A percentile compares a stretch with the other conserved stretches of the same genome.
Evolutionary conservation across 2,797 vertebrate genomes (phyloP).

Genomic region (Macroramphosus scolopax): DNA sequence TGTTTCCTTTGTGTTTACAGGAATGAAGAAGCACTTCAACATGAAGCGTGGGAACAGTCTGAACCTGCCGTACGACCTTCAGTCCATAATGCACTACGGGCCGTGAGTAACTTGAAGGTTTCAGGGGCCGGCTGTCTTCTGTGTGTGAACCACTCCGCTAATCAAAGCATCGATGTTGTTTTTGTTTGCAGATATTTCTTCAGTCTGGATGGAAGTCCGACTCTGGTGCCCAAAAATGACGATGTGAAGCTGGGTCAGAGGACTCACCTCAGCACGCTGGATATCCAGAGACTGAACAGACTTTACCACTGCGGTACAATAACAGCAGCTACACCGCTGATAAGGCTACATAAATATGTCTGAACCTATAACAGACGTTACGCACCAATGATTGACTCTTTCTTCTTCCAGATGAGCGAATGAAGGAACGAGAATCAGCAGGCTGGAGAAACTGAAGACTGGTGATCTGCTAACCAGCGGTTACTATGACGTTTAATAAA

Average conservation of each 20-base stretch:
- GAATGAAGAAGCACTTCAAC: slow-evolving; percentile 24
- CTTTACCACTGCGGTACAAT: slow-evolving; percentile 56
- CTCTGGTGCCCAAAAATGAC: not conserved
- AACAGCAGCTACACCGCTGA: not conserved
- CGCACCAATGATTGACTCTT: no score
- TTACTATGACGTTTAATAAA: not conserved
- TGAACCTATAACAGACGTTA: no score
- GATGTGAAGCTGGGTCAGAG: slow-evolving; percentile 42
- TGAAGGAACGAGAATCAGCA: no score
- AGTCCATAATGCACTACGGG: slow-evolving; percentile 64
- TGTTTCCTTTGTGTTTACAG: slow-evolving; percentile 18
- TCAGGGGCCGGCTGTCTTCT: no score
- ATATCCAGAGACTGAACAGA: slow-evolving; percentile 30
- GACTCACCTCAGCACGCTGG: slow-evolving; percentile 29
- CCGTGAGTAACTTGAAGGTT: slow-evolving; percentile 42
- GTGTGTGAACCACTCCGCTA: no score
- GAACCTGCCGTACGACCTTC: slow-evolving; percentile 44
- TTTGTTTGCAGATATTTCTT: slow-evolving; percentile 44
- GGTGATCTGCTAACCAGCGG: not conserved
- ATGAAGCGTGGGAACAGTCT: slow-evolving; percentile 19
- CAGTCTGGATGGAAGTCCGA: slow-evolving; percentile 23
- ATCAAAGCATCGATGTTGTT: no score
- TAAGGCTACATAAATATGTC: no score
- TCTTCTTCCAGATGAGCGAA: slow-evolving; percentile 3
- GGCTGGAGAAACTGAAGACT: no score